These are phyloP conservation scores for Andrena fulva DNA, from an alignment of 2,888 invertebrate genomes.

Conservation along the genomic window DNA sequence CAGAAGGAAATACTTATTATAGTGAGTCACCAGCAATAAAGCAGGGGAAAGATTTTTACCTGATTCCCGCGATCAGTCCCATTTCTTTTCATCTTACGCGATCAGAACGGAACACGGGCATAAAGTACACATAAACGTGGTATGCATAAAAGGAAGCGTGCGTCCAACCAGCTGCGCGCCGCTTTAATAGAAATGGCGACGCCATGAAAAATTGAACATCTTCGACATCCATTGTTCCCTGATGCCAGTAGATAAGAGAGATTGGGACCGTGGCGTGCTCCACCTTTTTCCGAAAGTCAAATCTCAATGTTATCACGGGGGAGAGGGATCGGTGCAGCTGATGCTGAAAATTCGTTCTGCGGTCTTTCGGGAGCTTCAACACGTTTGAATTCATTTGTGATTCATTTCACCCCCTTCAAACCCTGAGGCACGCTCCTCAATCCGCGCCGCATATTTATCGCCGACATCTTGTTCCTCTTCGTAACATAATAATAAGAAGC, in stretches of 20 bases:
- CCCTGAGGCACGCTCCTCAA: neutral
- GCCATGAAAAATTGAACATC: conserved; percentile 75
- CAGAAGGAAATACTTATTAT: neutral
- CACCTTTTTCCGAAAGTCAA: conserved; percentile 33
- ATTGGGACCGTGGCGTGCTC: conserved; percentile 28
- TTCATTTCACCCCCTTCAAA: neutral
- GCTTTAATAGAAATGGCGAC: conserved; percentile 56
- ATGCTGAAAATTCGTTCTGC: conserved; percentile 20
- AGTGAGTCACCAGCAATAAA: neutral
- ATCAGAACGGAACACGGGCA: neutral
- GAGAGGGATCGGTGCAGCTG: neutral
- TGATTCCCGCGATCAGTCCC: neutral
- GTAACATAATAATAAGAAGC: no score
- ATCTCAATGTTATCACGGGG: conserved; percentile 47
- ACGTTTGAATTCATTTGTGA: neutral
- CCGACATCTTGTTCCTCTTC: neutral
- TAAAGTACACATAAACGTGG: conserved; percentile 47
- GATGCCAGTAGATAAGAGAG: conserved; percentile 12
- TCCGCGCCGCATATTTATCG: neutral
- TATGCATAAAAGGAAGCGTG: conserved; percentile 48
- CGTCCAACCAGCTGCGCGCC: conserved; percentile 42
- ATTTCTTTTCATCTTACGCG: neutral
- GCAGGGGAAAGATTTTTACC: neutral
- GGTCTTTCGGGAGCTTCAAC: neutral
- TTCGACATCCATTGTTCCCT: conserved; percentile 70